Conservation (phyloP, 2,797 vertebrate species). For the Trematomus bernacchii region DNA sequence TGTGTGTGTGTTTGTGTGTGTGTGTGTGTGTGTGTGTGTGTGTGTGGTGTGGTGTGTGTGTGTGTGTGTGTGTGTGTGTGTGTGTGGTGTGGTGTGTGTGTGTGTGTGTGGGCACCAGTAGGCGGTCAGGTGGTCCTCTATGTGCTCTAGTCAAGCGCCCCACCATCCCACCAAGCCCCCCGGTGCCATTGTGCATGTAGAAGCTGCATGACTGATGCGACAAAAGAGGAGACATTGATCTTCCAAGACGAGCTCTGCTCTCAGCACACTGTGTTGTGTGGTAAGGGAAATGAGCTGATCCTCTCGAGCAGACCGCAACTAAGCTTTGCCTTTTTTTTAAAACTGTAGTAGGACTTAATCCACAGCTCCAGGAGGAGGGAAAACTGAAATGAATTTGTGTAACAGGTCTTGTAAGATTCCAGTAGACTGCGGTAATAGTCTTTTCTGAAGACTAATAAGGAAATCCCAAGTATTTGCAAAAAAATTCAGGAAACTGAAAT, state of each 20-base stretch:
- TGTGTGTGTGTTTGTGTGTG: constrained; percentile 44
- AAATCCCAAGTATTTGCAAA: constrained; percentile 32
- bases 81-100: too few species aligned
- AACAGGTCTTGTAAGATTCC: constrained; percentile 53
- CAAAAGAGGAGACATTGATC: constrained; percentile 83
- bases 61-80: too few species aligned
- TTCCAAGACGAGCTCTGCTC: constrained; percentile 75
- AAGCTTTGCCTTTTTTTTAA: constrained; percentile 71
- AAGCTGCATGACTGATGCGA: constrained; percentile 80
- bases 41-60: too few species aligned
- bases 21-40: constrained; percentile 45
- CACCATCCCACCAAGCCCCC: constrained; percentile 68
- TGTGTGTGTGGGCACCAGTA: constrained; percentile 66
- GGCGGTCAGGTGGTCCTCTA: constrained; percentile 84
- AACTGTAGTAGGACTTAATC: constrained; percentile 70
- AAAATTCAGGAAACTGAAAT: constrained; percentile 42
- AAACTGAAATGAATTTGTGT: constrained; percentile 61
- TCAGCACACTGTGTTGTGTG: constrained; percentile 64
- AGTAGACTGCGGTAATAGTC: constrained; percentile 45
- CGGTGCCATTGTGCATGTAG: constrained; percentile 75
- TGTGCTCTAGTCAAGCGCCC: constrained; percentile 73
- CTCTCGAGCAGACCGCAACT: constrained; percentile 74
- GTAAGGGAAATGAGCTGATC: constrained; percentile 81
- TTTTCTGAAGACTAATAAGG: constrained; percentile 42
- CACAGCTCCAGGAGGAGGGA: constrained; percentile 60